These are phyloP conservation scores for Brachionus plicatilis DNA, from an alignment of 1,140 invertebrate genomes.

Conservation along the genomic window DNA sequence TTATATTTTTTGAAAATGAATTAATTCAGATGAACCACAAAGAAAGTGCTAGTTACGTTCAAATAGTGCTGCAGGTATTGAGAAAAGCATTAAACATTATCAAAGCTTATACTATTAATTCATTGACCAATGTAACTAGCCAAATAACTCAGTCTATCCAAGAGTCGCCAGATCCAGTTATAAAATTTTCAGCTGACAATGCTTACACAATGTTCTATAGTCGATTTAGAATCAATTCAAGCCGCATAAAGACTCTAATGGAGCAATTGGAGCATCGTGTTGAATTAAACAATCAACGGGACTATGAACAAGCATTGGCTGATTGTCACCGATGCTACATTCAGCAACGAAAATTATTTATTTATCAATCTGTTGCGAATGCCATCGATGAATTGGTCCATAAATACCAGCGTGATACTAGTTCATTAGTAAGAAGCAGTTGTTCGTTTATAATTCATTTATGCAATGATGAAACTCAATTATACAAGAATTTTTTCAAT, in stretches of 20 bases:
- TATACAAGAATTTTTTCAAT: constrained; percentile 82
- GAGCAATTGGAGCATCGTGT: constrained; percentile 70
- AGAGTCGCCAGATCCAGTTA: constrained; percentile 8
- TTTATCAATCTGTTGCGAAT: constrained; percentile 59
- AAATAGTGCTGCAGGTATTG: constrained; percentile 65
- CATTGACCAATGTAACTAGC: constrained; percentile 59
- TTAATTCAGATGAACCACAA: constrained; percentile 47
- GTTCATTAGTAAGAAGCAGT: constrained; percentile 75
- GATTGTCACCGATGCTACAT: constrained; percentile 84
- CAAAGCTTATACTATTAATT: constrained; percentile 67
- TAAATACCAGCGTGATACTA: constrained; percentile 74
- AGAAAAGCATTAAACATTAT: constrained; percentile 71
- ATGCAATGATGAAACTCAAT: constrained; percentile 80
- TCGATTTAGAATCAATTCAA: constrained; percentile 80
- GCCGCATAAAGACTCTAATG: constrained; percentile 73
- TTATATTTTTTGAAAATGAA: not conserved
- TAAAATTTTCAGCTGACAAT: constrained; percentile 60
- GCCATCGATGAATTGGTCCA: constrained; percentile 68
- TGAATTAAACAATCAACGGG: not conserved
- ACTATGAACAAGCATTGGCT: constrained; percentile 67
- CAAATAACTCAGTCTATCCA: constrained; percentile 20
- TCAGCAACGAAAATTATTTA: constrained; percentile 66
- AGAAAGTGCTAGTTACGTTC: constrained; percentile 63
- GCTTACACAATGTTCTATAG: constrained; percentile 85
- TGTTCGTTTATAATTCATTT: constrained; percentile 82